Conservation (phyloP, 2,113 vertebrate species). For the Ceyx cyanopectus region DNA sequence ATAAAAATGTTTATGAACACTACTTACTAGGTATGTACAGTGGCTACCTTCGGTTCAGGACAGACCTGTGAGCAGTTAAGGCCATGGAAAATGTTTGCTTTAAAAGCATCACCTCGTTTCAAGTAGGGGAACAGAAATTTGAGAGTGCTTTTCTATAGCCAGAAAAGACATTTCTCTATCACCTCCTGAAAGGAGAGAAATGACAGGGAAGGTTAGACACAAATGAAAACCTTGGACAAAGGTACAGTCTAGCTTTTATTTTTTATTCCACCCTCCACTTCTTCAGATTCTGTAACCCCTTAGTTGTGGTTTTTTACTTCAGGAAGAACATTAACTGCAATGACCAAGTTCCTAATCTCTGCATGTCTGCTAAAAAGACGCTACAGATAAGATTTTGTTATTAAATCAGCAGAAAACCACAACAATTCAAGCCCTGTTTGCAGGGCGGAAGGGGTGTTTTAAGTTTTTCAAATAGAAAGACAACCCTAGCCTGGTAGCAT, state of each 20-base stretch:
- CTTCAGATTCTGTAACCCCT: not conserved
- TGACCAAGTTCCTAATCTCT: conserved; percentile 6
- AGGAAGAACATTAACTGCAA: conserved; percentile 19
- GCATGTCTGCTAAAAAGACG: not conserved
- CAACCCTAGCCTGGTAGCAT: not conserved
- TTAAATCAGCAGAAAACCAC: not conserved
- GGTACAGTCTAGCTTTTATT: conserved; percentile 20
- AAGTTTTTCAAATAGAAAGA: not conserved
- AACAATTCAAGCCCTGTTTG: not conserved
- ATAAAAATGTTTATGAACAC: conserved; percentile 70
- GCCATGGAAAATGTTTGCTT: conserved; percentile 35
- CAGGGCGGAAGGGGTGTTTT: not conserved
- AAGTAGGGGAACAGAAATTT: conserved; percentile 16
- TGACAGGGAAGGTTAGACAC: conserved; percentile 26
- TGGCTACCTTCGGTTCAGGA: conserved; percentile 17
- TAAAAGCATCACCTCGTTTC: conserved; percentile 46
- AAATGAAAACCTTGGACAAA: conserved; percentile 44
- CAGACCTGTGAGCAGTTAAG: conserved; percentile 25
- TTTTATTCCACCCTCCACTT: conserved; percentile 1
- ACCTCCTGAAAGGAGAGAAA: conserved; percentile 28
- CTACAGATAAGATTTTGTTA: conserved; percentile 43
- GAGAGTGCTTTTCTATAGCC: conserved; percentile 27
- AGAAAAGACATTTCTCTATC: conserved; percentile 29
- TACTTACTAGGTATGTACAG: conserved; percentile 40
- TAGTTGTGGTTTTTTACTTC: conserved; percentile 5